These are phyloP conservation scores for Lepidurus apus DNA, from an alignment of 1,140 invertebrate species.

Conservation along the genomic window DNA sequence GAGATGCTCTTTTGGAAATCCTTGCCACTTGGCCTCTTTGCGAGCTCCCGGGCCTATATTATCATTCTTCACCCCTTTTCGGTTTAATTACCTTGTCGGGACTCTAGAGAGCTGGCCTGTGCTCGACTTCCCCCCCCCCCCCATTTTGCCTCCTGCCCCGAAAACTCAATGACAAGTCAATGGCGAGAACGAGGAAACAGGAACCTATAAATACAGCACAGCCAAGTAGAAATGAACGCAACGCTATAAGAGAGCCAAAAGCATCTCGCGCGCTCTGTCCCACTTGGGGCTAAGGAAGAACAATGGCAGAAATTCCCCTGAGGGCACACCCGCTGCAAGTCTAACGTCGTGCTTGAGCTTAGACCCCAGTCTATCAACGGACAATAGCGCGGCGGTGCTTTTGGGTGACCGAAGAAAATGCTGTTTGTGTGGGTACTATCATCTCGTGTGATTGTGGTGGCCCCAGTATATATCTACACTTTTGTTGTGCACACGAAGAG, in stretches of 20 bases:
- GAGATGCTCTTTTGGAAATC: neutral
- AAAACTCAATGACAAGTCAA: conserved; percentile 12
- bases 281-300: neutral
- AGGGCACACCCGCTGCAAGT: neutral
- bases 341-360: neutral
- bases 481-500: neutral
- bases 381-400: neutral
- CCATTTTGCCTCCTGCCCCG: neutral
- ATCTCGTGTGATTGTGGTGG: neutral
- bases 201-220: conserved; percentile 16
- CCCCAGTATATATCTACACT: neutral
- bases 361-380: conserved; percentile 9
- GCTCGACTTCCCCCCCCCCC: neutral
- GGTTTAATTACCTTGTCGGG: conserved; percentile 19
- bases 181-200: conserved; percentile 18
- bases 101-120: neutral
- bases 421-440: neutral
- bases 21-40: neutral
- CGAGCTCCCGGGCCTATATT: conserved; percentile 10
- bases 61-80: conserved; percentile 22
- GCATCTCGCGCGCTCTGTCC: neutral
- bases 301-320: neutral
- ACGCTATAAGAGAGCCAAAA: neutral
- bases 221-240: conserved; percentile 5
- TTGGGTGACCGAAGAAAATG: neutral